Conservation (phyloP, 2,113 vertebrate genomes). For the Notothenia rossii region DNA sequence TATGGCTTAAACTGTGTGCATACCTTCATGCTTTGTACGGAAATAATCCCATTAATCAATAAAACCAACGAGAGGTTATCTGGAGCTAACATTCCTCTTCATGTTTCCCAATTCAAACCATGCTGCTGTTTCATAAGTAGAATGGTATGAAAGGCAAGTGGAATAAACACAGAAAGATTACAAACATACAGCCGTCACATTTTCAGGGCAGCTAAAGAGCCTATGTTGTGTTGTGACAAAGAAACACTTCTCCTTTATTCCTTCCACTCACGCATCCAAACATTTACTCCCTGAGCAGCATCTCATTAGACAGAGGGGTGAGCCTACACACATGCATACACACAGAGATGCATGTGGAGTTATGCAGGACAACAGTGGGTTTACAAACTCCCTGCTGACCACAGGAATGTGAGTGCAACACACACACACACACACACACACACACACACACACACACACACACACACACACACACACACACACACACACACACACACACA, state of each 20-base stretch:
- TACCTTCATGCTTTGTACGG: constrained; percentile 22
- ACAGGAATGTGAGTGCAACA: constrained; percentile 65
- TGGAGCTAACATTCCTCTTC: constrained; percentile 15
- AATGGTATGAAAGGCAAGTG: constrained; percentile 10
- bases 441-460: too few relatives aligned
- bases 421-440: constrained; percentile 20
- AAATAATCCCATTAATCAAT: constrained; percentile 51
- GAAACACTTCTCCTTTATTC: constrained; percentile 29
- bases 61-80: constrained; percentile 23
- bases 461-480: too few relatives aligned
- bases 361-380: constrained; percentile 41
- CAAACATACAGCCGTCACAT: constrained; percentile 47
- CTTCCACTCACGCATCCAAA: constrained; percentile 47
- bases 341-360: constrained; percentile 38
- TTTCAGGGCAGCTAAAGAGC: constrained; percentile 18
- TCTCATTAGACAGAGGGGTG: neutral
- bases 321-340: constrained; percentile 45
- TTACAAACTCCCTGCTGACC: constrained; percentile 47
- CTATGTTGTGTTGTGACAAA: constrained; percentile 51
- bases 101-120: constrained; percentile 17
- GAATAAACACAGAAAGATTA: neutral
- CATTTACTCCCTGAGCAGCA: constrained; percentile 9
- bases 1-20: constrained; percentile 4
- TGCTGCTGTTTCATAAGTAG: constrained; percentile 1
- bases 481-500: too few relatives aligned